Evolutionary conservation across 1,140 invertebrate genomes (phyloP).

Genomic region (Caenorhabditis remanei): DNA sequence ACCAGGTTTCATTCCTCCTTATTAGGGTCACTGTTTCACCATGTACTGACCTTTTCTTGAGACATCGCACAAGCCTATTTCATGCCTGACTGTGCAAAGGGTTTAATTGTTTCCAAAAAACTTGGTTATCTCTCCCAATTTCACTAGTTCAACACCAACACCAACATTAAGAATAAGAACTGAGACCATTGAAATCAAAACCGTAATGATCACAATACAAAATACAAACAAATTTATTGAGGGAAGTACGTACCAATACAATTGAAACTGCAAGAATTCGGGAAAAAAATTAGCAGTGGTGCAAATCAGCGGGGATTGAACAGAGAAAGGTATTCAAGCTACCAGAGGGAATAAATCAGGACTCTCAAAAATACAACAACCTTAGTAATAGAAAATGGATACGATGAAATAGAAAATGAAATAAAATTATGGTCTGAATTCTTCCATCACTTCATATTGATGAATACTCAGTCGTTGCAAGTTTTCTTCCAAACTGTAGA

Average conservation of each 20-base stretch:
- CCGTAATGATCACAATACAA: not conserved
- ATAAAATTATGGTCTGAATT: not conserved
- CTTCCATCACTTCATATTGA: slow-evolving; percentile 64
- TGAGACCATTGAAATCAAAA: not conserved
- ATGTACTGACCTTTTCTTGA: slow-evolving; percentile 10
- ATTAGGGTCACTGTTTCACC: slow-evolving; percentile 42
- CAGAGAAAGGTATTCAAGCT: not conserved
- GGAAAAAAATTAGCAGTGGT: not conserved
- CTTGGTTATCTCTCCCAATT: not conserved
- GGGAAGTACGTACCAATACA: not conserved
- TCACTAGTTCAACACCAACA: slow-evolving; percentile 14
- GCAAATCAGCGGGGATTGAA: slow-evolving; percentile 11
- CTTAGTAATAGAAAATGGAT: not conserved
- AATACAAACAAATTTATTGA: slow-evolving; percentile 6
- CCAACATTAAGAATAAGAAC: not conserved
- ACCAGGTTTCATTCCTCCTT: slow-evolving; percentile 37
- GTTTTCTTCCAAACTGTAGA: slow-evolving; percentile 73
- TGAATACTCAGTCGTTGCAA: slow-evolving; percentile 70
- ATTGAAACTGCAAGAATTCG: not conserved
- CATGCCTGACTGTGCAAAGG: slow-evolving; percentile 43
- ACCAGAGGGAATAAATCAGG: no score
- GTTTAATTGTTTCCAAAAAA: slow-evolving; percentile 31
- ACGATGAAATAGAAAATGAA: not conserved
- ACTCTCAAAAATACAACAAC: not conserved
- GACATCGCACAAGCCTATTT: slow-evolving; percentile 45